A percentile compares a stretch with the other conserved stretches of the same genome.
These are phyloP conservation scores for Plebejus melissa DNA, from an alignment of 2,888 invertebrate genomes.

Conservation along the genomic window DNA sequence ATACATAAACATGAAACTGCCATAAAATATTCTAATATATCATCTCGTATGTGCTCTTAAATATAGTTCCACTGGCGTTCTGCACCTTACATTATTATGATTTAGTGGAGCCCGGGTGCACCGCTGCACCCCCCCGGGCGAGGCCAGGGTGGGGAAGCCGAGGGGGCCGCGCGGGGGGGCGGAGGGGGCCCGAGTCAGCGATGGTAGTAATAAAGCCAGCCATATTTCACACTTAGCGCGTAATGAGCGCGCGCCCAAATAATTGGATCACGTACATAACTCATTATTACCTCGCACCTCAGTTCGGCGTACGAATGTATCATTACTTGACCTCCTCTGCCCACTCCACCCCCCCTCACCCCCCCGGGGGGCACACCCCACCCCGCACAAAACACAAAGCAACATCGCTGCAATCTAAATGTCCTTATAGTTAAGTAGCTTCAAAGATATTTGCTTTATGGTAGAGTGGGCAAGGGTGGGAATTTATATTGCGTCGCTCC, in stretches of 20 bases:
- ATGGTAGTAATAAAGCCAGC: conserved; percentile 76
- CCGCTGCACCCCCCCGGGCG: conserved; percentile 51
- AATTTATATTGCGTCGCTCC: conserved; percentile 3
- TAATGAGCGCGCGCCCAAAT: conserved; percentile 80
- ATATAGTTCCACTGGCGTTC: conserved; percentile 29
- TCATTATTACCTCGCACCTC: conserved; percentile 79
- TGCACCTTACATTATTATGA: conserved; percentile 67
- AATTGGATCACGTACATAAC: conserved; percentile 81
- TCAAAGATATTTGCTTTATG: conserved; percentile 28
- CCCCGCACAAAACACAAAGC: conserved; percentile 29
- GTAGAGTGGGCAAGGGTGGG: conserved; percentile 24
- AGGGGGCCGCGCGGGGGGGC: conserved; percentile 32
- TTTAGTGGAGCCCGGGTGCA: conserved; percentile 70
- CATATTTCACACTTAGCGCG: conserved; percentile 80
- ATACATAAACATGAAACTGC: neutral
- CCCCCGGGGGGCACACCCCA: conserved; percentile 30
- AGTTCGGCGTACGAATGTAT: conserved; percentile 58
- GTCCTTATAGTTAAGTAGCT: conserved; percentile 28
- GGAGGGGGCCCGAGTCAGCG: conserved; percentile 44
- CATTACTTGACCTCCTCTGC: conserved; percentile 36
- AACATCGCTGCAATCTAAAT: conserved; percentile 28
- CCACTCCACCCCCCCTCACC: conserved; percentile 38
- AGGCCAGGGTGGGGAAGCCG: conserved; percentile 34
- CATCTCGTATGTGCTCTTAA: conserved; percentile 1
- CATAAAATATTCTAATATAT: conserved; percentile 24